Conservation (phyloP, 2,888 invertebrate species). For the Dolomedes plantarius region DNA sequence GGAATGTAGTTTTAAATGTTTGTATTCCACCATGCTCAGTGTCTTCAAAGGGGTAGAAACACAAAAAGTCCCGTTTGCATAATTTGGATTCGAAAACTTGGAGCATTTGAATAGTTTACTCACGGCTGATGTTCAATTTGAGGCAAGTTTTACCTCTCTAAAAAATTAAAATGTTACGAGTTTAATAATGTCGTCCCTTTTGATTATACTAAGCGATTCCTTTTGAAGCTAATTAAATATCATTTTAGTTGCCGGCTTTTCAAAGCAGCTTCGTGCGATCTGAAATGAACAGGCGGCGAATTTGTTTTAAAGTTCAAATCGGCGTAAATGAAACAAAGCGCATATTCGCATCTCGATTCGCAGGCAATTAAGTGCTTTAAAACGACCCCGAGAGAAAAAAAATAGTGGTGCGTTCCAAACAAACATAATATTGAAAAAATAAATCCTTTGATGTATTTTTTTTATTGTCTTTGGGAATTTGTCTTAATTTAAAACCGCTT, state of each 20-base stretch:
- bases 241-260: neutral
- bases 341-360: neutral
- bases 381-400: neutral
- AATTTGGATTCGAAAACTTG: neutral
- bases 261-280: neutral
- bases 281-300: constrained; percentile 6
- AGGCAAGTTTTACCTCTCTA: neutral
- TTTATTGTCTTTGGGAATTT: constrained; percentile 5
- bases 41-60: constrained; percentile 6
- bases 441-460: constrained; percentile 20
- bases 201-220: constrained; percentile 17
- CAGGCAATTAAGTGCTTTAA: constrained; percentile 39
- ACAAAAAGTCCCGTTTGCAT: constrained; percentile 12
- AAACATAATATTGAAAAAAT: neutral
- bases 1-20: neutral
- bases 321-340: constrained; percentile 19
- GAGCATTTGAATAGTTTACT: neutral
- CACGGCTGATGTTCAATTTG: neutral
- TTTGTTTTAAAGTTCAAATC: constrained; percentile 39
- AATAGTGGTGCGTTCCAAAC: neutral
- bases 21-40: neutral
- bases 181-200: constrained; percentile 4
- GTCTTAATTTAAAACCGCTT: constrained; percentile 11
- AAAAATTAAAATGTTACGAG: neutral
- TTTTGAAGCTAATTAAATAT: constrained; percentile 51